A percentile compares a stretch with the other conserved stretches of the same genome.
phyloP scores from a whole-genome alignment of 2,113 vertebrate genomes.

The Chionomys nivalis region DNA sequence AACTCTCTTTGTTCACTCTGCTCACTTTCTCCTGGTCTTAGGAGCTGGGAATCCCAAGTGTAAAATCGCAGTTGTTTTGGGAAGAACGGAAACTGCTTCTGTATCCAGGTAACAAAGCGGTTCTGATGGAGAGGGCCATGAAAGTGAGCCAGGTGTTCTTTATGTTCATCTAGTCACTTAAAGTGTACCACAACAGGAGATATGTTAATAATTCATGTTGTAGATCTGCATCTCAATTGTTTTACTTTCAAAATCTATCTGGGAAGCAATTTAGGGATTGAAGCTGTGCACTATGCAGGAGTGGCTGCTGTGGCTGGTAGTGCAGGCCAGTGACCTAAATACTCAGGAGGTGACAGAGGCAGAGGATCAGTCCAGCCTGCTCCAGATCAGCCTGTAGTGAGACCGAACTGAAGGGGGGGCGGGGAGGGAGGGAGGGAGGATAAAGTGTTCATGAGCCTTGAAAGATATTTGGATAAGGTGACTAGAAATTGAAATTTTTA shows the following conservation, averaged over 20 bases:
- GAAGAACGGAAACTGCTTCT: slow-evolving; percentile 84
- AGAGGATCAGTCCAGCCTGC: background rate
- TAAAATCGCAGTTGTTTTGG: slow-evolving; percentile 94
- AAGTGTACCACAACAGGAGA: background rate
- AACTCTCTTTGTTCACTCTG: slow-evolving; percentile 13
- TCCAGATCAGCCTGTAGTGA: background rate
- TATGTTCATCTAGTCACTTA: background rate
- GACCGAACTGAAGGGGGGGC: background rate
- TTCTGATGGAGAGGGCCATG: background rate
- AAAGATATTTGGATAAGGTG: background rate
- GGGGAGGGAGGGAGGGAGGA: background rate
- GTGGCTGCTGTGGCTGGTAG: background rate
- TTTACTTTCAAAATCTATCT: slow-evolving; percentile 38
- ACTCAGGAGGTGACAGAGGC: background rate
- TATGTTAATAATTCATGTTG: background rate
- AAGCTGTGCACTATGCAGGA: background rate
- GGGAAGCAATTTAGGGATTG: background rate
- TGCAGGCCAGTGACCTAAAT: background rate
- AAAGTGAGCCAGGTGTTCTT: background rate
- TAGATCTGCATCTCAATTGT: slow-evolving; percentile 3
- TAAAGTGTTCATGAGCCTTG: background rate
- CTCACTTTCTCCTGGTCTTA: slow-evolving; percentile 79
- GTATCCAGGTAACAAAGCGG: slow-evolving; percentile 87
- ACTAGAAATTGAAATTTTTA: background rate
- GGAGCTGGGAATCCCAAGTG: slow-evolving; percentile 93